A percentile compares a stretch with the other conserved stretches of the same genome.
These are phyloP conservation scores for Yponomeuta malinellus DNA, from an alignment of 2,888 invertebrate species.

Conservation along the genomic window DNA sequence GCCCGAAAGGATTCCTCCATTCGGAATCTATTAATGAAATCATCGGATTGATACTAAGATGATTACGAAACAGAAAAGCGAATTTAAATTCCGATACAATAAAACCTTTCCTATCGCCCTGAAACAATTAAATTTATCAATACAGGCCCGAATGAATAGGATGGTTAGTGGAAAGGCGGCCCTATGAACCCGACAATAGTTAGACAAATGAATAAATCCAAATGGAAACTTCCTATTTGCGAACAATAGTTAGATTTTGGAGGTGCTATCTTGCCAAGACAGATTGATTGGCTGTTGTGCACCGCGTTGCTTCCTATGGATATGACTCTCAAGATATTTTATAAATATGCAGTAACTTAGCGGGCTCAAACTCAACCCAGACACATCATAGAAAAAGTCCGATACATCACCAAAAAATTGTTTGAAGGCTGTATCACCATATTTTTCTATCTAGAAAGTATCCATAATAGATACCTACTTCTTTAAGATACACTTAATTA, in stretches of 20 bases:
- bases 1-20: conserved; percentile 2
- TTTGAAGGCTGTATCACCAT: no score
- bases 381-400: no score
- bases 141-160: conserved; percentile 12
- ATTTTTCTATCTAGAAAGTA: no score
- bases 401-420: no score
- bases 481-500: no score
- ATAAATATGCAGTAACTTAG: no score
- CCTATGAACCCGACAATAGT: conserved; percentile 54
- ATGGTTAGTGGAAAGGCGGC: conserved; percentile 4
- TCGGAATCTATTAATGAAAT: conserved; percentile 16
- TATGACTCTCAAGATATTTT: conserved; percentile 25
- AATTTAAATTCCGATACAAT: not conserved
- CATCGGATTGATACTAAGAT: conserved; percentile 17
- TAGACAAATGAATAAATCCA: conserved; percentile 75
- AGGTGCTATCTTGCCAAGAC: conserved; percentile 72
- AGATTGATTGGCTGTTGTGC: conserved; percentile 71
- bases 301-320: conserved; percentile 47
- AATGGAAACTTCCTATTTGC: conserved; percentile 73
- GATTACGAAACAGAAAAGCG: conserved; percentile 13
- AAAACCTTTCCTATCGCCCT: not conserved
- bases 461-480: no score
- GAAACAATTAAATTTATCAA: conserved; percentile 16
- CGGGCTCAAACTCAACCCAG: no score
- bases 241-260: conserved; percentile 75